phyloP scores from a whole-genome alignment of 2,797 vertebrate species.

The Chanos chanos region DNA sequence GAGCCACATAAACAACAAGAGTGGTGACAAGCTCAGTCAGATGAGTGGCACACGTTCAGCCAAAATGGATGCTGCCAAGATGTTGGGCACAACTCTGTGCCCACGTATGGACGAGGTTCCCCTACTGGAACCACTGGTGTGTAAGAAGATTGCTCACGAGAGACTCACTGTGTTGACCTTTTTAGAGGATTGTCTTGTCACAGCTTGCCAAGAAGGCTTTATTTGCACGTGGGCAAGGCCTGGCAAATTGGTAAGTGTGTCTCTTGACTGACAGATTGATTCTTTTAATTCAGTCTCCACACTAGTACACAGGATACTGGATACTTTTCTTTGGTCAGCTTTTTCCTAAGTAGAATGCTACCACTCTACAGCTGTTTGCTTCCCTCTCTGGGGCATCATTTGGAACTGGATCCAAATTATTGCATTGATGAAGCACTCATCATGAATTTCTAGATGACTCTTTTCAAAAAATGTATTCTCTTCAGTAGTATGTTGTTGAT shows the following conservation, averaged over 20 bases:
- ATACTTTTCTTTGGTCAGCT: too few species aligned
- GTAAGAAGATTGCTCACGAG: conserved; percentile 99
- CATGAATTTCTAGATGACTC: too few species aligned
- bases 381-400: too few species aligned
- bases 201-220: conserved; percentile 99
- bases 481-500: too few species aligned
- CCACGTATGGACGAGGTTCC: conserved; percentile 97
- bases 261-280: conserved; percentile 44
- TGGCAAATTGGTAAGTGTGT: conserved; percentile 97
- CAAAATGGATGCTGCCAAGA: conserved; percentile 93
- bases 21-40: conserved; percentile 90
- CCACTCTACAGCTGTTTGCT: too few species aligned
- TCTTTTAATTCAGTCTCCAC: neutral
- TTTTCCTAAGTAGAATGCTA: too few species aligned
- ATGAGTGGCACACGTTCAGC: conserved; percentile 90
- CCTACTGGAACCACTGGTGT: conserved; percentile 96
- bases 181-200: conserved; percentile 99
- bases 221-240: conserved; percentile 99
- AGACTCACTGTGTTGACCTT: conserved; percentile 98
- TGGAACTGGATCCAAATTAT: too few species aligned
- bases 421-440: too few species aligned
- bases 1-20: conserved; percentile 98
- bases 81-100: conserved; percentile 91
- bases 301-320: too few species aligned
- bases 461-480: too few species aligned